These are phyloP conservation scores for Menidia menidia DNA, from an alignment of 2,797 vertebrate genomes.

Conservation along the genomic window DNA sequence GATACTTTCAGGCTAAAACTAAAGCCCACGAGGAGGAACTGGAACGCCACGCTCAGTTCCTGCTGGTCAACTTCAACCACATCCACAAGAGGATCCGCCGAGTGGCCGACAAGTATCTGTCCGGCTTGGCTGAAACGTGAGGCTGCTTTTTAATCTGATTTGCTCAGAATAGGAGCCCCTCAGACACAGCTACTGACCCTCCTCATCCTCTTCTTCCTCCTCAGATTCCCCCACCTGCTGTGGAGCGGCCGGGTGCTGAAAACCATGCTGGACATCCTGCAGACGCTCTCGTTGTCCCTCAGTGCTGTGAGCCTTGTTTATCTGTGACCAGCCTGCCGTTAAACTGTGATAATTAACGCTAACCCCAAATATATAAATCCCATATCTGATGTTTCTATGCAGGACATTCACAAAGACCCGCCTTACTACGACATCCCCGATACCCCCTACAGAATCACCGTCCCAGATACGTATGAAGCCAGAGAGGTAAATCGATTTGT, in stretches of 20 bases:
- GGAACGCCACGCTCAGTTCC: constrained; percentile 95
- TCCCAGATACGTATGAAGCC: constrained; percentile 95
- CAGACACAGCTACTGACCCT: not conserved
- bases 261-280: constrained; percentile 98
- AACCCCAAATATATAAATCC: too few species aligned
- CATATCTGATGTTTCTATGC: constrained; percentile 13
- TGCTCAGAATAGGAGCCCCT: not conserved
- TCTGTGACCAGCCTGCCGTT: too few species aligned
- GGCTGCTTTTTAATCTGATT: constrained; percentile 33
- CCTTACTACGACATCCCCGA: constrained; percentile 98
- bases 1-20: constrained; percentile 89
- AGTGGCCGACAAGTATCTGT: constrained; percentile 98
- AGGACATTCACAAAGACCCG: constrained; percentile 99
- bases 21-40: constrained; percentile 97
- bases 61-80: constrained; percentile 97
- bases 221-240: constrained; percentile 94
- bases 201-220: not conserved
- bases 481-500: constrained; percentile 86
- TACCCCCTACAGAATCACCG: constrained; percentile 94
- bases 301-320: constrained; percentile 82
- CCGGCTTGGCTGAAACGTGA: constrained; percentile 96
- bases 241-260: constrained; percentile 98
- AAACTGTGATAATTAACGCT: not conserved
- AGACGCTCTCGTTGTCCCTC: constrained; percentile 89
- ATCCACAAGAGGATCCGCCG: constrained; percentile 97